These are phyloP conservation scores for Conus ventricosus DNA, from an alignment of 1,140 invertebrate species.

Conservation along the genomic window DNA sequence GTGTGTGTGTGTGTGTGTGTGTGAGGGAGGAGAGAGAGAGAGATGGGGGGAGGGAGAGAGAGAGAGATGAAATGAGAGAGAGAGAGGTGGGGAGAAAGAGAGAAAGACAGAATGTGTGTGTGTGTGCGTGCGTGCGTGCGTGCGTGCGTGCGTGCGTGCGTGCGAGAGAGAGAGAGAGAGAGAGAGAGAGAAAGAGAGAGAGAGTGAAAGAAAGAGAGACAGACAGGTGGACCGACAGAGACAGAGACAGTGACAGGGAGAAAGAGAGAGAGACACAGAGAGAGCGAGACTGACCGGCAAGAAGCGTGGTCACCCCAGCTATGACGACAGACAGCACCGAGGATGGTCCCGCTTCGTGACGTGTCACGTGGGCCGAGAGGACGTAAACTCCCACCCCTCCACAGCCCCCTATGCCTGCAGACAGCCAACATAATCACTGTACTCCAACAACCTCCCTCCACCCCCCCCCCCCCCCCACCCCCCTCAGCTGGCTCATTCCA, in stretches of 20 bases:
- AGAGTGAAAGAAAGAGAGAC: background rate
- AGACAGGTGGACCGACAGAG: background rate
- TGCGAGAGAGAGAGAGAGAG: background rate
- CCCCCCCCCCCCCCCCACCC: background rate
- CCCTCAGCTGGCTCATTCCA: no score
- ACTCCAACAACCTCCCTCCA: background rate
- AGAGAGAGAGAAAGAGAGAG: conserved; percentile 1
- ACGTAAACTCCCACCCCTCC: conserved; percentile 93
- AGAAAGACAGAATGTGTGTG: background rate
- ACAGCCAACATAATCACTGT: background rate
- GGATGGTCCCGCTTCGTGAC: conserved; percentile 88
- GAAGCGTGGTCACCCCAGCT: conserved; percentile 88
- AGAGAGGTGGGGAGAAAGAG: background rate
- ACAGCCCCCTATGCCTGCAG: conserved; percentile 85
- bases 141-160: no score
- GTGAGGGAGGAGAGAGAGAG: no score
- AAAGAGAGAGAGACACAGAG: background rate
- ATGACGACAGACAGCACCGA: conserved; percentile 91
- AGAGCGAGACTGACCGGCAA: conserved; percentile 75
- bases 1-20: no score
- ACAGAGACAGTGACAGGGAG: background rate
- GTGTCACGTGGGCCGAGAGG: conserved; percentile 90
- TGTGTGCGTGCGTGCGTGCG: no score
- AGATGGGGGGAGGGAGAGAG: background rate
- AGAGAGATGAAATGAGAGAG: background rate